A percentile compares a stretch with the other conserved stretches of the same genome.
Conservation (phyloP, 2,113 vertebrate species). For the Apodemus speciosus region DNA sequence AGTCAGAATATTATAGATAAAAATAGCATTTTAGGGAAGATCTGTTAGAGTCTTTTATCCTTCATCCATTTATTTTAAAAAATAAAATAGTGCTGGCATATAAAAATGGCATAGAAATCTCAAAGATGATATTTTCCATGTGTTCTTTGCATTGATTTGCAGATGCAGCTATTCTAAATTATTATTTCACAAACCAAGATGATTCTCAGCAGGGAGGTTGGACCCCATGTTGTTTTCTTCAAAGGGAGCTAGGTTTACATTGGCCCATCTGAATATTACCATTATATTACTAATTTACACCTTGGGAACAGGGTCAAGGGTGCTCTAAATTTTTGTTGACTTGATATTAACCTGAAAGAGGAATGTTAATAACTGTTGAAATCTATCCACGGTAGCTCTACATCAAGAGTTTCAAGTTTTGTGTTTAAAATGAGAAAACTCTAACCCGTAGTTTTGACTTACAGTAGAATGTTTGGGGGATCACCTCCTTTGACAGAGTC, state of each 20-base stretch:
- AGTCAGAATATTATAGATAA: not conserved
- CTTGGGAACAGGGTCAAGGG: slow-evolving; percentile 84
- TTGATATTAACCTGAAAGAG: slow-evolving; percentile 85
- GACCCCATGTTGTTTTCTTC: slow-evolving; percentile 84
- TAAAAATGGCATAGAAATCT: slow-evolving; percentile 67
- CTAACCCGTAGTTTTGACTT: slow-evolving; percentile 27
- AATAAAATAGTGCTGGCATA: slow-evolving; percentile 66
- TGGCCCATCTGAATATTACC: slow-evolving; percentile 82
- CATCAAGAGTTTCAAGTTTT: slow-evolving; percentile 75
- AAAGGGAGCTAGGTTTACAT: slow-evolving; percentile 81
- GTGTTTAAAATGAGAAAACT: slow-evolving; percentile 74
- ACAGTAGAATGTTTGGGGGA: slow-evolving; percentile 47
- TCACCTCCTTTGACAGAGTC: not conserved
- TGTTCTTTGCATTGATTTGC: slow-evolving; percentile 75
- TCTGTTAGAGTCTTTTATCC: not conserved
- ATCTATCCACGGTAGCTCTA: slow-evolving; percentile 80
- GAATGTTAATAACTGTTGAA: slow-evolving; percentile 85
- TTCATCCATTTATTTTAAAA: not conserved
- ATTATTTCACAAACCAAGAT: slow-evolving; percentile 82
- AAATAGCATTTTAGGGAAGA: not conserved
- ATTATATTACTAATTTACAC: slow-evolving; percentile 87
- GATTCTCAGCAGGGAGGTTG: slow-evolving; percentile 83
- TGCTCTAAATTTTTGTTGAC: slow-evolving; percentile 83
- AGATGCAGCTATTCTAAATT: slow-evolving; percentile 81
- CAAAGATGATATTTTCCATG: slow-evolving; percentile 76